Evolutionary conservation across 2,888 invertebrate genomes (phyloP).

Genomic region (Clivina fossor): DNA sequence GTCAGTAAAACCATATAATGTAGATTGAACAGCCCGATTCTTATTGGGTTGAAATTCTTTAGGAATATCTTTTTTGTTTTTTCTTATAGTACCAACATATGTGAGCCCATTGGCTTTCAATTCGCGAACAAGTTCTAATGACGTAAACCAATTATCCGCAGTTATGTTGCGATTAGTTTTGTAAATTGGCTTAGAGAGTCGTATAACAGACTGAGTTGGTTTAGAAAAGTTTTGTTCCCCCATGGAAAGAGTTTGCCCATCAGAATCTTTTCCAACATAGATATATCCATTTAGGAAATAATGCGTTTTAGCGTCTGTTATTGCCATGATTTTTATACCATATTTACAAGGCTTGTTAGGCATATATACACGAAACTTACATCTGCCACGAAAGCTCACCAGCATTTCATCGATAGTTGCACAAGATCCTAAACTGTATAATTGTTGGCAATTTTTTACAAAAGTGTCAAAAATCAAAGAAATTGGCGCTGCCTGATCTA

Average conservation of each 20-base stretch:
- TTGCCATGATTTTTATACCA: too few relatives aligned
- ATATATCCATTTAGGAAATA: too few relatives aligned
- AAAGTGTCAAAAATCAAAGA: too few relatives aligned
- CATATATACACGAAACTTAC: too few relatives aligned
- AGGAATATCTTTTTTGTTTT: constrained; percentile 41
- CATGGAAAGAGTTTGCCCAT: constrained; percentile 34
- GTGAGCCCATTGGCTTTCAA: constrained; percentile 38
- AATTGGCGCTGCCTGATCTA: too few relatives aligned
- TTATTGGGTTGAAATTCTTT: constrained; percentile 41
- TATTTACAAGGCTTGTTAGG: too few relatives aligned
- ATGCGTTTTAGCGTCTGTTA: too few relatives aligned
- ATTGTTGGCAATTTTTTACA: too few relatives aligned
- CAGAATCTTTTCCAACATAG: too few relatives aligned
- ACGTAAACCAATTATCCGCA: constrained; percentile 41
- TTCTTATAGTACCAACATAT: constrained; percentile 40
- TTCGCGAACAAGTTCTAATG: constrained; percentile 39
- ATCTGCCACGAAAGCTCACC: too few relatives aligned
- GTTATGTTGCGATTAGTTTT: constrained; percentile 41
- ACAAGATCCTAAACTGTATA: too few relatives aligned
- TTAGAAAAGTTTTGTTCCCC: constrained; percentile 36
- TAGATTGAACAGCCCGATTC: constrained; percentile 34
- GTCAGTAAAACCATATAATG: constrained; percentile 38
- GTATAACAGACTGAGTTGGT: constrained; percentile 37
- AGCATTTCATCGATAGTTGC: too few relatives aligned
- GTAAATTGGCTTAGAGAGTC: constrained; percentile 36